Evolutionary conservation across 2,797 vertebrate species (phyloP), one percentile per base, ranked within the genome.

Genomic region (Helostoma temminkii): DNA sequence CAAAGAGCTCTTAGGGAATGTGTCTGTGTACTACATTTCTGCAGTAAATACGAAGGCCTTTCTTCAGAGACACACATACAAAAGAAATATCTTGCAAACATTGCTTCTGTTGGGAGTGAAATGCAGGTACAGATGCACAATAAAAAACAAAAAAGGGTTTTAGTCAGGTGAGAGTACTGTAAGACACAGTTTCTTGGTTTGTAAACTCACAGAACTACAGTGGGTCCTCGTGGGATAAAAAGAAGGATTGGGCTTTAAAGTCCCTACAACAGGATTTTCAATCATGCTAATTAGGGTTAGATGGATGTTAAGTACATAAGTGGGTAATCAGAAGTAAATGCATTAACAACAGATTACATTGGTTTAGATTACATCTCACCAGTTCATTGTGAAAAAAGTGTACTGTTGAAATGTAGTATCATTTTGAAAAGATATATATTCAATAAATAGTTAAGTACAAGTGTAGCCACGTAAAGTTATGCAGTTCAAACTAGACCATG

Each of bases 281-380:
- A 76, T 71, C 43, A 76, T 4, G 69, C 50, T 69, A 66, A 76
- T 54, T 66, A 49, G 59, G 66, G 39, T 71, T 47, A 39, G 26
- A 64, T 1, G 45, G 34, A 72, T 66, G 55, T 61, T 68, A 45
- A 70, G 57, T 52, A 67, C 45, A 14, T 30, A 26, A 39, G 46
- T 41, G 28, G 34, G 58, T 45, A 54, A 37, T 57, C 32, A n/a
- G 53, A 37, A 42, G 19, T 39, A 71, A 69, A 60, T 25, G n/a
- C 21, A 53, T 62, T 18, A 37, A 21, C n/a, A 26, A n/a, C 2
- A 26, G 32, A 42, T n/a, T 18, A 41, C 1, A 50, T 19, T 12
- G 16, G 16, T 28, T 19, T 43, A 47, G 36, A 22, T 19, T 11
- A 5, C 5, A 1, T 6, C 16, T 12, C 9, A 43, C 2, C 21